These are phyloP conservation scores for Lithophane leautieri DNA, from an alignment of 2,888 invertebrate genomes.

Conservation along the genomic window DNA sequence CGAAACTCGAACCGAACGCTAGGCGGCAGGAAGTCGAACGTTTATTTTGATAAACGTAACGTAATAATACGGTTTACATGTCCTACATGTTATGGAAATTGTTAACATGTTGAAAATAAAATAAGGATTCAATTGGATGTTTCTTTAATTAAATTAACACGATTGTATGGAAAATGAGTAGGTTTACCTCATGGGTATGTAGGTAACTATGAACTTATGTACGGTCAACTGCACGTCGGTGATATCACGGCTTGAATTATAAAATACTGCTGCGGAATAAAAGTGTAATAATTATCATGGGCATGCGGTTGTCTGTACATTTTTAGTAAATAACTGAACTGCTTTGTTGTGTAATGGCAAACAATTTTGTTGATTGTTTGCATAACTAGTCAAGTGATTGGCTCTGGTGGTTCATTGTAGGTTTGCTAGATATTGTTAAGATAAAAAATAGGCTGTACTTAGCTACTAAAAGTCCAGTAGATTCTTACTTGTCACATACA, in stretches of 20 bases:
- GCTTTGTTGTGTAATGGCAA: not conserved
- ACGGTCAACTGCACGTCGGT: too few species aligned
- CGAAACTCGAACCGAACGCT: conserved; percentile 65
- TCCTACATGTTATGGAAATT: conserved; percentile 45
- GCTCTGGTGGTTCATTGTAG: not conserved
- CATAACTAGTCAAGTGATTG: not conserved
- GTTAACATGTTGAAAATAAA: conserved; percentile 6
- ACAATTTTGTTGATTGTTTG: not conserved
- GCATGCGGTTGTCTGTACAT: too few species aligned
- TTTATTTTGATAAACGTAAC: conserved; percentile 69
- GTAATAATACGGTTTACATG: conserved; percentile 63
- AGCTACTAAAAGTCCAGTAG: not conserved
- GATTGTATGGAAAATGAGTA: too few species aligned
- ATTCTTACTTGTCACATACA: not conserved
- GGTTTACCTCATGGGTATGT: too few species aligned
- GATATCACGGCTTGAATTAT: too few species aligned
- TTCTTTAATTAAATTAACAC: not conserved
- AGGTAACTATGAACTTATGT: too few species aligned
- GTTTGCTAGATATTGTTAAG: not conserved
- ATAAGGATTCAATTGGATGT: not conserved
- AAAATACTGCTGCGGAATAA: too few species aligned
- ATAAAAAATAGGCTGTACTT: not conserved
- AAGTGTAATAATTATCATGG: too few species aligned
- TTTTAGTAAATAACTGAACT: not conserved
- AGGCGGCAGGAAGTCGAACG: conserved; percentile 65